phyloP scores from a whole-genome alignment of 1,140 invertebrate genomes.

The Bradynema listronoti region DNA sequence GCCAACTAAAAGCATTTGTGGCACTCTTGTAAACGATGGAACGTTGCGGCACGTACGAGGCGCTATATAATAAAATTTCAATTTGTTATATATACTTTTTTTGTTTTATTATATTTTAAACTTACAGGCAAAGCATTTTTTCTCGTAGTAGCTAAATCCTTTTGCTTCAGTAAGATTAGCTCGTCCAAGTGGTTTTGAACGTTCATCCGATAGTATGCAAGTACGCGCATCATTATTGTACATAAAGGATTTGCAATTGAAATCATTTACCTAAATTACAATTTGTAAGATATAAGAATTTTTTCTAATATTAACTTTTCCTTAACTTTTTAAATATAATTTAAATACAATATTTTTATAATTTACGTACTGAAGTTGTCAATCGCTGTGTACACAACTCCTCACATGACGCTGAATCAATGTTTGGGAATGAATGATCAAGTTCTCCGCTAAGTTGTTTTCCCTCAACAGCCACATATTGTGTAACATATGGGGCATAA shows the following conservation, averaged over 20 bases:
- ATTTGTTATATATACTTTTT: neutral
- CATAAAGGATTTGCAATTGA: constrained; percentile 59
- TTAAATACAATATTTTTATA: neutral
- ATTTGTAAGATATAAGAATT: neutral
- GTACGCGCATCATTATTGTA: constrained; percentile 49
- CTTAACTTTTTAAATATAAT: neutral
- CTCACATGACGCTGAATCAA: constrained; percentile 53
- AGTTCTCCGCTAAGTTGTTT: constrained; percentile 52
- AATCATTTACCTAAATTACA: constrained; percentile 49
- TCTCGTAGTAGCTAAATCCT: constrained; percentile 56
- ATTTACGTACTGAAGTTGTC: constrained; percentile 35
- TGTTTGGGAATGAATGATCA: constrained; percentile 42
- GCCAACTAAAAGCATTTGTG: constrained; percentile 57
- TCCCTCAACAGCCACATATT: constrained; percentile 57
- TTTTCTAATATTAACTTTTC: neutral
- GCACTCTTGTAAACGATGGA: constrained; percentile 54
- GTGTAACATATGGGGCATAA: constrained; percentile 57
- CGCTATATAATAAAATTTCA: constrained; percentile 31
- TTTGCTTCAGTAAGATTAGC: constrained; percentile 45
- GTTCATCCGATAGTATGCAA: constrained; percentile 53
- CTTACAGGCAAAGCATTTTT: constrained; percentile 58
- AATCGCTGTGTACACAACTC: constrained; percentile 54
- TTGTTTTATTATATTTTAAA: too few relatives aligned
- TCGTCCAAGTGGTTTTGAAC: constrained; percentile 53
- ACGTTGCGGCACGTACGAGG: constrained; percentile 56